Evolutionary conservation across 2,888 invertebrate genomes (phyloP).

Genomic region (Celastrina argiolus): DNA sequence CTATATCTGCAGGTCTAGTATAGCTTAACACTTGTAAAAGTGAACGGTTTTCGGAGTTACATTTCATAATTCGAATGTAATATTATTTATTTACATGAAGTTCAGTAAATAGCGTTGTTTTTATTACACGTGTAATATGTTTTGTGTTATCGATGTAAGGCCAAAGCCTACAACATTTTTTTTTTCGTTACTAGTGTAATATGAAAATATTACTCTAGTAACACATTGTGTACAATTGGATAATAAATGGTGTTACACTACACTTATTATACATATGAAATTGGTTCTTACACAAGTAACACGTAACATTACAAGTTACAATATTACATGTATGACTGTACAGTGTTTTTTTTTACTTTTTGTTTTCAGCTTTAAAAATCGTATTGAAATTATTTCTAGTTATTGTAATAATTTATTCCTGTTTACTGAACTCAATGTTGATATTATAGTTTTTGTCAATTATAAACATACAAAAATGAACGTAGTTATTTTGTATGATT

Average conservation of each 20-base stretch:
- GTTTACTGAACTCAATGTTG: conserved; percentile 20
- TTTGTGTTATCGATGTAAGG: neutral
- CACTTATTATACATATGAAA: neutral
- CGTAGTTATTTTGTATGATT: conserved; percentile 72
- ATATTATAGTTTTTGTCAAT: conserved; percentile 68
- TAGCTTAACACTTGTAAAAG: conserved; percentile 33
- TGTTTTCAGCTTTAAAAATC: neutral
- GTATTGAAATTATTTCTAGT: neutral
- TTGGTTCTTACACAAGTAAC: neutral
- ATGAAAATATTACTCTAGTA: neutral
- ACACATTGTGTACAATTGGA: neutral
- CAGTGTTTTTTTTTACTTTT: too few species aligned
- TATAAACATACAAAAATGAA: conserved; percentile 65
- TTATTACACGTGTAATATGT: neutral
- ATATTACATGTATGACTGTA: neutral
- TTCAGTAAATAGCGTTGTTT: conserved; percentile 9
- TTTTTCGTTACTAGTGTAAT: neutral
- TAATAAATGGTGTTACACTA: neutral
- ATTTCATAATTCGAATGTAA: conserved; percentile 18
- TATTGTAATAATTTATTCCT: neutral
- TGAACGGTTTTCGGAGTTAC: conserved; percentile 22
- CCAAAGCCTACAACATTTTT: too few species aligned
- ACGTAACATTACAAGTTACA: neutral
- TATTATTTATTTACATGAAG: conserved; percentile 14
- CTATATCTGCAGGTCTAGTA: conserved; percentile 72